Evolutionary conservation across 2,113 vertebrate species (phyloP), one percentile per base, ranked within the genome.

Genomic region (Chiloscyllium plagiosum): DNA sequence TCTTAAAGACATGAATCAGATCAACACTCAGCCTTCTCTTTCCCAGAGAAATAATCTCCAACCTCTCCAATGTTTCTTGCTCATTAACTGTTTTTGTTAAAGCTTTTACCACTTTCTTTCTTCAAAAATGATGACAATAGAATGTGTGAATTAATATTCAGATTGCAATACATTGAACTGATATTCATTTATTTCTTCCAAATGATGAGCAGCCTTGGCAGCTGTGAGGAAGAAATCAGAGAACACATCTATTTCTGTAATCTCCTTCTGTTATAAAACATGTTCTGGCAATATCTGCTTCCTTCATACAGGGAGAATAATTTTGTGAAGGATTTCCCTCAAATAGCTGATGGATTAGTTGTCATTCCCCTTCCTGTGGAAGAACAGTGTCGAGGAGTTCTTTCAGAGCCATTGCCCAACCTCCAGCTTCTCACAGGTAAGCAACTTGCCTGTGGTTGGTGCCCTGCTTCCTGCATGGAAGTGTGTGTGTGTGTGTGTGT

Each of bases 271-370:
- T 15, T 4, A 15, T 90, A 65, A 93, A 93, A 68, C 33, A 66
- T 37, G 19, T 37, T 93, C 89, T 68, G 33, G 5, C n/a, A 66
- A 93, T 93, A 2, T 93, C 7, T 93, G 61, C 33, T 93, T 37
- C 52, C 65, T 66, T 93, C 89, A 96, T 96, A 95, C 98, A 99
- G 99, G 97, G 99, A 99, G 97, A 99, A 99, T 96, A 99, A 99
- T 97, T 99, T 99, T 97, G 99, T 99, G 97, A 99, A 99, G 97
- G 99, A 99, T 96, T 99, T 99, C 69, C 99, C 99, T 0, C 99
- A 99, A 97, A 97, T 99, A 95, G 99, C 99, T 0, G 99, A 99
- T 0, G 99, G 99, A 66, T 97, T 99, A 96, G 97, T 99, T 98
- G 99, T 99, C 96, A 99, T 99, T 97, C 99, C 99, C 0, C 97